Evolutionary conservation across 2,113 vertebrate species (phyloP).

Genomic region (Spizaetus ornatus): DNA sequence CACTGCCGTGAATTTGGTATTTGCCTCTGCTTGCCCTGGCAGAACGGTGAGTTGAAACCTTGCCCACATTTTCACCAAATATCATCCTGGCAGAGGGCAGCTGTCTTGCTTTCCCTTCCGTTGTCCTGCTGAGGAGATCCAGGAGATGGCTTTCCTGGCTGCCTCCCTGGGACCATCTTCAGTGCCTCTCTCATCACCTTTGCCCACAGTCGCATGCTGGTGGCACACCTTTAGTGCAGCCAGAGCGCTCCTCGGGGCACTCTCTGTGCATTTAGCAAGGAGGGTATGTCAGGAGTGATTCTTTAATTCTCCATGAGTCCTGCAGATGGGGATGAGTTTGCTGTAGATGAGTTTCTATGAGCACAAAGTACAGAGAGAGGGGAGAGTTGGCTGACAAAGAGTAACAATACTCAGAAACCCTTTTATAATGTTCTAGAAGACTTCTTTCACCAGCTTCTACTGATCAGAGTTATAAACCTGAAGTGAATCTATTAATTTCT

Average conservation of each 20-base stretch:
- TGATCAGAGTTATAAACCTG: neutral
- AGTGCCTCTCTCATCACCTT: neutral
- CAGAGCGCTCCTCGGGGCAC: fast-evolving
- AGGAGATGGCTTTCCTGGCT: neutral
- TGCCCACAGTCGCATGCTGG: fast-evolving
- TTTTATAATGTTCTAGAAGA: neutral
- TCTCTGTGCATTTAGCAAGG: neutral
- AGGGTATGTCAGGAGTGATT: too few species aligned
- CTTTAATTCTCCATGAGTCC: neutral
- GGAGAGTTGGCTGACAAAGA: neutral
- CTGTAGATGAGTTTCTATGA: neutral
- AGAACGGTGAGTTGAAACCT: neutral
- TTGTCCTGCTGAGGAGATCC: neutral
- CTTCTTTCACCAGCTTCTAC: neutral
- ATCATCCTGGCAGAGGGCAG: neutral
- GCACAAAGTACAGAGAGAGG: neutral
- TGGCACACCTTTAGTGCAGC: too few species aligned
- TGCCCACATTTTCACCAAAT: fast-evolving
- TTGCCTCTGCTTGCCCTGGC: neutral
- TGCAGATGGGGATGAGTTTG: neutral
- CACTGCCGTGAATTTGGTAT: neutral
- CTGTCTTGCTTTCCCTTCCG: neutral
- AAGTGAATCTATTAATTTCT: neutral
- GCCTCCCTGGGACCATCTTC: neutral
- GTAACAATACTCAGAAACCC: neutral